phyloP scores from a whole-genome alignment of 2,888 invertebrate genomes.

The Nudaria mundana region DNA sequence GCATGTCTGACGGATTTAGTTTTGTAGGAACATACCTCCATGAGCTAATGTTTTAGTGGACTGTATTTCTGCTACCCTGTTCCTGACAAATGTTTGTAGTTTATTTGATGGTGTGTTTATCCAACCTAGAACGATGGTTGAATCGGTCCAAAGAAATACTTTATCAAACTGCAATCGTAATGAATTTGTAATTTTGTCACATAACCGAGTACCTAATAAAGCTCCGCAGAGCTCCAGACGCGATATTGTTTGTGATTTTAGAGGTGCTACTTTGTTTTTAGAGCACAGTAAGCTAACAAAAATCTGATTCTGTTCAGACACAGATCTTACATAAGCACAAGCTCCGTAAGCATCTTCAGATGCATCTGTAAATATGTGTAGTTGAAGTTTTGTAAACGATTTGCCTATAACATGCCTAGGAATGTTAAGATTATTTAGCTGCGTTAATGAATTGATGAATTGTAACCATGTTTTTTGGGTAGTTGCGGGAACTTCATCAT shows the following conservation, averaged over 20 bases:
- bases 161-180: too few relatives aligned
- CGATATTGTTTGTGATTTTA: slow-evolving; percentile 22
- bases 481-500: background rate
- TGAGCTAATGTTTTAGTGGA: too few relatives aligned
- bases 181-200: too few relatives aligned
- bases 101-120: too few relatives aligned
- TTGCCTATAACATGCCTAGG: background rate
- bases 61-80: too few relatives aligned
- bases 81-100: too few relatives aligned
- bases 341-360: background rate
- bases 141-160: too few relatives aligned
- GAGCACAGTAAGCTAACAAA: slow-evolving; percentile 22
- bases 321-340: background rate
- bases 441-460: background rate
- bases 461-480: background rate
- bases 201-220: slow-evolving; percentile 21
- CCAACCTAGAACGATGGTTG: too few relatives aligned
- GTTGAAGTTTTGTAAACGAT: background rate
- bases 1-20: background rate
- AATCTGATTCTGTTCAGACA: background rate
- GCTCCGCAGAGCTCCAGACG: slow-evolving; percentile 24
- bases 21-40: background rate
- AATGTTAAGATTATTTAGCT: background rate
- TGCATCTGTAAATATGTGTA: background rate
- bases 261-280: slow-evolving; percentile 31